Base-by-base conservation (phyloP, 2,888 invertebrate genomes). In the Apamea epomidion region DNA sequence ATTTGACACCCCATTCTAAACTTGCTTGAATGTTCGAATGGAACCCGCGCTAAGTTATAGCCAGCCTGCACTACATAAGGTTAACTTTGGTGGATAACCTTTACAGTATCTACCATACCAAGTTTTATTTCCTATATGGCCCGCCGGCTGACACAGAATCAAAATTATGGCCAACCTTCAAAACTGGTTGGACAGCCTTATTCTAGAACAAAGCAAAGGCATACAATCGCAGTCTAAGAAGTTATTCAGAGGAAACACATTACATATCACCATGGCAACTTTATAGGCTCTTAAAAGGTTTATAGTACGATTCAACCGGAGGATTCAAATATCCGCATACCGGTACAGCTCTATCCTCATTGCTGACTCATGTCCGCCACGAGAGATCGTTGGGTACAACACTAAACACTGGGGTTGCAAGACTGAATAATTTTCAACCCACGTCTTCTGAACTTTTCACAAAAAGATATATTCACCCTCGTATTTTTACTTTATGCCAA, bases 261-360 rank as follows among this genome's bases (percentile, higher is more conserved):
- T 65, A 73, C 70, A 37, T 81, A 62, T 67, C 73, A 85, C 68
- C 77, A 74, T 54, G 69, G 32, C 74, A 65, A 42, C 70, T 83
- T 87, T 88, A 87, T 80, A 73, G 72, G n/a, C 77, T 78, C 78
- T 73, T 79, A 71, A 81, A 83, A 78, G 48, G 68, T 16, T 80
- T 85, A 60, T 60, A 82, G 42, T 74, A 48, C 72, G 42, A 77
- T 82, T 74, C 62, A 78, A 80, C 48, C n/a, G 67, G 67, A 64
- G 79, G 29, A 81, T 81, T 83, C 48, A 78, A 86, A 89, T 88
- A 84, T 89, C 88, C 88, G 81, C 60, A 78, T 78, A 48, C 78
- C 85, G 78, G 76, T 65, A 69, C 74, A 77, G 62, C 16, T 74
- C 32, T 72, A 67, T 88, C 80, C 88, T 86, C 74, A 83, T 86